These are phyloP conservation scores for Amblyraja radiata DNA, from an alignment of 2,797 vertebrate species.

Conservation along the genomic window DNA sequence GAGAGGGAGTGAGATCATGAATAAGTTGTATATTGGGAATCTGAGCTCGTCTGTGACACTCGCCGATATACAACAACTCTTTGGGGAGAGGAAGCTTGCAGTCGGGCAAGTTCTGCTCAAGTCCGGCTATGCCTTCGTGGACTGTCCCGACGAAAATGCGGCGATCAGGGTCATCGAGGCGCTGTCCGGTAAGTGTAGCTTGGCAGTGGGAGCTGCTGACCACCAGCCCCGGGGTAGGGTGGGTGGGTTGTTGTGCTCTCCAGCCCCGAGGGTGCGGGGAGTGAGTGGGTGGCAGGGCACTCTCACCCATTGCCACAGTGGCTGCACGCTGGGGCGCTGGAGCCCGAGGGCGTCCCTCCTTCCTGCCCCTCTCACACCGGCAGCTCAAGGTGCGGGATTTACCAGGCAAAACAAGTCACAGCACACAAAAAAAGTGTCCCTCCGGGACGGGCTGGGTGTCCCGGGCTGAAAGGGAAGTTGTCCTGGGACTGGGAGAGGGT, in stretches of 20 bases:
- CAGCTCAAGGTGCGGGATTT: not conserved
- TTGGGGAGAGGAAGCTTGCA: constrained; percentile 79
- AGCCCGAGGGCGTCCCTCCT: not conserved
- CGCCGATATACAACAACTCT: constrained; percentile 86
- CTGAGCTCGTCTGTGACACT: constrained; percentile 85
- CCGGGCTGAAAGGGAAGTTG: no score
- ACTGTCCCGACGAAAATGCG: constrained; percentile 86
- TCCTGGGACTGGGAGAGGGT: no score
- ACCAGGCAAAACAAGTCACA: not conserved
- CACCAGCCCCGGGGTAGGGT: no score
- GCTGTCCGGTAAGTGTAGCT: constrained; percentile 73
- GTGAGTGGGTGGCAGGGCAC: not conserved
- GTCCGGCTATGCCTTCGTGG: constrained; percentile 89
- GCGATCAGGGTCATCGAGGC: constrained; percentile 85
- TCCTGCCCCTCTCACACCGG: not conserved
- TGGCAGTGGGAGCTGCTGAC: constrained; percentile 45
- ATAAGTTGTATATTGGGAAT: constrained; percentile 92
- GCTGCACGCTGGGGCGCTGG: not conserved
- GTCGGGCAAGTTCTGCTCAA: constrained; percentile 84
- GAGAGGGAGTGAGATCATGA: constrained; percentile 70
- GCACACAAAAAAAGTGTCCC: not conserved
- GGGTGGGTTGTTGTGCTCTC: no score
- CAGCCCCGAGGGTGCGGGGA: not conserved
- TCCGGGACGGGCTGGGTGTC: not conserved
- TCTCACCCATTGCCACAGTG: no score